phyloP scores from a whole-genome alignment of 2,797 vertebrate genomes.

The Eidolon dupreanum region DNA sequence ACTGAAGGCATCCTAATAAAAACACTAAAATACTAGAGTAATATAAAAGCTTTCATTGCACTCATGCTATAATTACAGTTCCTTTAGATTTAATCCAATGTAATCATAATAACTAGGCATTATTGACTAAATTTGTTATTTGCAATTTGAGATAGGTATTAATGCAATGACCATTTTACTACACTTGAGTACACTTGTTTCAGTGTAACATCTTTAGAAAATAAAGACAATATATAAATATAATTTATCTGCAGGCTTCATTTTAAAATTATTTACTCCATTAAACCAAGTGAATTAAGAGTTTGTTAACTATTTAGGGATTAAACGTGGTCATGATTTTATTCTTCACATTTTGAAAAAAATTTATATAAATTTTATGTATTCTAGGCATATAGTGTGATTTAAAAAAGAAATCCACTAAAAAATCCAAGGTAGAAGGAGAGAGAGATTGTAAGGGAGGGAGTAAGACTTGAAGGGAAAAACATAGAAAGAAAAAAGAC shows the following conservation, averaged over 20 bases:
- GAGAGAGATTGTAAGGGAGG: too few relatives aligned
- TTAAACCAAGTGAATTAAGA: slow-evolving; percentile 7
- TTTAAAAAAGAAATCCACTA: not conserved
- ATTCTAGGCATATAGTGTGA: not conserved
- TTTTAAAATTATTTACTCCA: slow-evolving; percentile 60
- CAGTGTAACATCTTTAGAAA: slow-evolving; percentile 28
- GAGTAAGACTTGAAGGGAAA: not conserved
- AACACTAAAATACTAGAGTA: slow-evolving; percentile 62
- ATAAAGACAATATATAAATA: slow-evolving; percentile 31
- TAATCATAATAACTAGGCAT: slow-evolving; percentile 66
- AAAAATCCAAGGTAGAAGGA: not conserved
- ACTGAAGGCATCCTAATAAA: slow-evolving; percentile 45
- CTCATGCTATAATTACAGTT: slow-evolving; percentile 57
- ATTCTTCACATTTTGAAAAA: not conserved
- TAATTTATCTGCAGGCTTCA: not conserved
- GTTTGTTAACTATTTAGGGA: not conserved
- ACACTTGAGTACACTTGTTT: slow-evolving; percentile 38
- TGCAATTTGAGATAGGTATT: slow-evolving; percentile 42
- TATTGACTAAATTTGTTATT: slow-evolving; percentile 75
- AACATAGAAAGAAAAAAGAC: not conserved
- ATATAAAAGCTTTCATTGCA: slow-evolving; percentile 68
- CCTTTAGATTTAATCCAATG: slow-evolving; percentile 68
- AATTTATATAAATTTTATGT: not conserved
- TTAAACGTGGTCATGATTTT: not conserved
- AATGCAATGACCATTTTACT: slow-evolving; percentile 56